These are phyloP conservation scores for Parus major DNA, from an alignment of 2,113 vertebrate genomes.

Conservation along the genomic window DNA sequence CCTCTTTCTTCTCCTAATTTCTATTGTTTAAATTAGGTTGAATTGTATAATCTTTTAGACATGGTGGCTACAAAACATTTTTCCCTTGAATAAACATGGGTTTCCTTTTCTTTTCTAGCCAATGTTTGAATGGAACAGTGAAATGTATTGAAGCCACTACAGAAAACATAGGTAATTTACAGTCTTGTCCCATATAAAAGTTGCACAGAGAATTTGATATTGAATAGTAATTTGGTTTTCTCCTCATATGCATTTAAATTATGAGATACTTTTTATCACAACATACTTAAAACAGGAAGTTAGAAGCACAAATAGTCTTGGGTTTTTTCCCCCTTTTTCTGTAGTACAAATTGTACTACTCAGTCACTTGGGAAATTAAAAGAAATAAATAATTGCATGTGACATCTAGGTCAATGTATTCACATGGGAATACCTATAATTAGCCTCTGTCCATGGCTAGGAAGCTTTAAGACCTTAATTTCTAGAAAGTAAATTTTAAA, in stretches of 20 bases:
- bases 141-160: conserved; percentile 73
- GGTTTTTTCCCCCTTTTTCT: not conserved
- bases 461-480: not conserved
- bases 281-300: not conserved
- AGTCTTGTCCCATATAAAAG: not conserved
- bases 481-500: not conserved
- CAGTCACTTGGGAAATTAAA: not conserved
- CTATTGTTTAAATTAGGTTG: not conserved
- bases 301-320: not conserved
- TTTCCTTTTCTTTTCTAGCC: conserved; percentile 70
- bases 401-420: not conserved
- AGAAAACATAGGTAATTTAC: conserved; percentile 71
- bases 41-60: not conserved
- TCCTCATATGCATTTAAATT: not conserved
- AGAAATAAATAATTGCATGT: not conserved
- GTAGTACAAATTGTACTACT: not conserved
- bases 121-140: conserved; percentile 81
- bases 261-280: not conserved
- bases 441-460: not conserved
- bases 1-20: not conserved
- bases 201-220: not conserved
- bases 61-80: not conserved
- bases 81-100: not conserved
- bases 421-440: not conserved
- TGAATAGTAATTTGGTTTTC: not conserved